Percentiles rank a stretch among this genome's conserved stretches.
These are phyloP conservation scores for Branchinecta lindahli DNA, from an alignment of 1,140 invertebrate species.

Conservation along the genomic window DNA sequence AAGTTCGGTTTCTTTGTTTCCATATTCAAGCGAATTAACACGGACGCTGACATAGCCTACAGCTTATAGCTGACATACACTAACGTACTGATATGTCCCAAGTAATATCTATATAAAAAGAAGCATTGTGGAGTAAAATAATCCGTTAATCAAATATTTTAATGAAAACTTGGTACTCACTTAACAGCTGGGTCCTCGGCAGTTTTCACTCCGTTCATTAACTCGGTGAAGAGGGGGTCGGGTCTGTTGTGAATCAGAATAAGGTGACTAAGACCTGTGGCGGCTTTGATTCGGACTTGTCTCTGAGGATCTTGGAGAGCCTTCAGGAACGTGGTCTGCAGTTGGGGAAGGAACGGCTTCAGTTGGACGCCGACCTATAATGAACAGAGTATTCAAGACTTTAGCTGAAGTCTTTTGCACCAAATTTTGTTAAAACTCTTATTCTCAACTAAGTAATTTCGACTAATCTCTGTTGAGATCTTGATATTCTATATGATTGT, in stretches of 20 bases:
- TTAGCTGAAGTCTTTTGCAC: not conserved
- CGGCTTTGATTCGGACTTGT: slow-evolving; percentile 73
- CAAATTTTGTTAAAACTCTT: slow-evolving; percentile 2
- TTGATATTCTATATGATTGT: no score
- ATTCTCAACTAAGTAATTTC: not conserved
- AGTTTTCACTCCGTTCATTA: slow-evolving; percentile 68
- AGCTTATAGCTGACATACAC: no score
- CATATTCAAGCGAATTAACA: no score
- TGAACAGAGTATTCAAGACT: slow-evolving; percentile 20
- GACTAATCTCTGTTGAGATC: no score
- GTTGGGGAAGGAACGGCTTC: slow-evolving; percentile 93
- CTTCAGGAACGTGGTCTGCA: slow-evolving; percentile 95
- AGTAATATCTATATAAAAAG: no score
- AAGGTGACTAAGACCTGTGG: slow-evolving; percentile 67
- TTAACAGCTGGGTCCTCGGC: slow-evolving; percentile 64
- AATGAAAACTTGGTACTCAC: slow-evolving; percentile 28
- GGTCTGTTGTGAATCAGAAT: slow-evolving; percentile 76
- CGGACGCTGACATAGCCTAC: no score
- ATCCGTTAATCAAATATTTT: no score
- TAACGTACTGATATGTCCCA: no score
- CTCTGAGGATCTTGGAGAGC: slow-evolving; percentile 74
- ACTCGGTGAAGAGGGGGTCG: slow-evolving; percentile 74
- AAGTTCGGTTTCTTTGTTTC: no score
- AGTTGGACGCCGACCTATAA: slow-evolving; percentile 67
- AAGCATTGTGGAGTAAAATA: no score